These are phyloP conservation scores for Stomatorhinus ivindoensis DNA, from an alignment of 2,113 vertebrate genomes.

Conservation along the genomic window DNA sequence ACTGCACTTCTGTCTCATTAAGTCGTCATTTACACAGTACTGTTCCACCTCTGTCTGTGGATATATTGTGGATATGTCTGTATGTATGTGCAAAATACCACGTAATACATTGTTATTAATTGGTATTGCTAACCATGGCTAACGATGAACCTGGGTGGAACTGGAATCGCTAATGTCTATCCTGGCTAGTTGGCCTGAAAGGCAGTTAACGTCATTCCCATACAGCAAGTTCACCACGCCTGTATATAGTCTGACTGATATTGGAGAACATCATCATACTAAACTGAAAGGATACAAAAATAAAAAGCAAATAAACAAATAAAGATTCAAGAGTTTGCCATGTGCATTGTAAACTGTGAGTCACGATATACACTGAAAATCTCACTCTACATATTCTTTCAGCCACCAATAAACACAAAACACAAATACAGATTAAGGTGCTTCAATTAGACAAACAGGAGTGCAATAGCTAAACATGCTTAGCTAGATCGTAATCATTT, in stretches of 20 bases:
- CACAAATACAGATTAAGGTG: background rate
- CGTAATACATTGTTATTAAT: background rate
- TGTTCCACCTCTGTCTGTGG: background rate
- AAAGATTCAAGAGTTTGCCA: background rate
- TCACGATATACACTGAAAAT: background rate
- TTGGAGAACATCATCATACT: background rate
- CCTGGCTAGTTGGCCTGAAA: background rate
- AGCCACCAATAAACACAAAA: background rate
- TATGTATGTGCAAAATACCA: background rate
- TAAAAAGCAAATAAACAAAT: background rate
- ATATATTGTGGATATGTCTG: background rate
- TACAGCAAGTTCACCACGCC: background rate
- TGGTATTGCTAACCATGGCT: background rate
- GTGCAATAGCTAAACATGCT: background rate
- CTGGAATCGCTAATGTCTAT: background rate
- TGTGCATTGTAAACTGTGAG: background rate
- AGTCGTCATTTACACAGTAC: background rate
- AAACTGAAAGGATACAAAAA: background rate
- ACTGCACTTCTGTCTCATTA: background rate
- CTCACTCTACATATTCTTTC: background rate
- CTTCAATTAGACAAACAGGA: background rate
- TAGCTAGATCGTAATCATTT: background rate
- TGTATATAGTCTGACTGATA: background rate
- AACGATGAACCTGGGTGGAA: background rate
- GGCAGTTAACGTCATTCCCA: background rate